phyloP scores from a whole-genome alignment of 1,140 invertebrate species.

The Lepidotrigona ventralis region DNA sequence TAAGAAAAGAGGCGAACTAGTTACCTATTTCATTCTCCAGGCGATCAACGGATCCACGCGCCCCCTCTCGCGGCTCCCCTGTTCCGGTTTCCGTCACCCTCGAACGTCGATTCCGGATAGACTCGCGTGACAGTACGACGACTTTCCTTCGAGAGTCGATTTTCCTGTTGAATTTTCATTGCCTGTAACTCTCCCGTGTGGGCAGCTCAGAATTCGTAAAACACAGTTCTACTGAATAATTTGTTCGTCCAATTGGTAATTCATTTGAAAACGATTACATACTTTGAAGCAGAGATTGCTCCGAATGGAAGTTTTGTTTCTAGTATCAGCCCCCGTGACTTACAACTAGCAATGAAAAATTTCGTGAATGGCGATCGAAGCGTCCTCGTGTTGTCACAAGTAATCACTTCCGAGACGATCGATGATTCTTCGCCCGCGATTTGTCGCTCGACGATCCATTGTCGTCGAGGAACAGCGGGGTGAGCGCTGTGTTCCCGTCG shows the following conservation, averaged over 20 bases:
- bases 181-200: neutral
- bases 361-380: neutral
- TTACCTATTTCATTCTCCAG: neutral
- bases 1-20: neutral
- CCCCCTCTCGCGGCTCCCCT: slow-evolving; percentile 18
- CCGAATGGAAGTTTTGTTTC: neutral
- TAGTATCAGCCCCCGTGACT: neutral
- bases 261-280: neutral
- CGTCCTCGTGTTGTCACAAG: neutral
- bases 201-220: too few species aligned
- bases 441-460: neutral
- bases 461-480: slow-evolving; percentile 11
- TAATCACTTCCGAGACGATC: slow-evolving; percentile 6
- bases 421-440: neutral
- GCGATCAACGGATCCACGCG: neutral
- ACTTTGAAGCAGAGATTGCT: neutral
- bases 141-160: neutral
- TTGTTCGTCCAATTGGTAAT: neutral
- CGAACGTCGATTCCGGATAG: neutral
- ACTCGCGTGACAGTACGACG: neutral
- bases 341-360: neutral
- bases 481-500: slow-evolving; percentile 1
- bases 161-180: neutral
- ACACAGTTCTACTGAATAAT: neutral
- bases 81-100: slow-evolving; percentile 1